Percentiles rank a stretch among this genome's conserved stretches.
Evolutionary conservation across 2,797 vertebrate species (phyloP).

Genomic region (Pseudochaenichthys georgianus): DNA sequence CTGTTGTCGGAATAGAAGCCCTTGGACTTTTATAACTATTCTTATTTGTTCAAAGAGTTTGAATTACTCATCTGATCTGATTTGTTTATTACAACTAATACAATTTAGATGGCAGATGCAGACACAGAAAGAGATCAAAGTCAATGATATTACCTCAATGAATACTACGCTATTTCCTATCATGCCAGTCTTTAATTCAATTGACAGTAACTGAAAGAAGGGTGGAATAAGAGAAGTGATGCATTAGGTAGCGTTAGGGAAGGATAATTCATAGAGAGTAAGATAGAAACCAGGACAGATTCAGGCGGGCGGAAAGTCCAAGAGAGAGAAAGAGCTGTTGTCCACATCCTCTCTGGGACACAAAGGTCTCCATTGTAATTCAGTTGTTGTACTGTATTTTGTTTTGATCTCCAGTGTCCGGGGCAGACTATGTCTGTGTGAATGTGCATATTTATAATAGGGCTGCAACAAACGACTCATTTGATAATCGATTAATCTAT

Average conservation of each 20-base stretch:
- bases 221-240: neutral
- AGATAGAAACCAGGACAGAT: slow-evolving; percentile 17
- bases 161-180: slow-evolving; percentile 2
- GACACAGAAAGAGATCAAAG: slow-evolving; percentile 3
- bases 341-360: slow-evolving; percentile 53
- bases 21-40: neutral
- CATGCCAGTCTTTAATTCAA: slow-evolving; percentile 23
- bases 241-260: slow-evolving; percentile 8
- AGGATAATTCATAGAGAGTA: neutral
- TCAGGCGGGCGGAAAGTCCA: slow-evolving; percentile 8
- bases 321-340: slow-evolving; percentile 37
- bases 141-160: neutral
- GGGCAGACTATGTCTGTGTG: slow-evolving; percentile 38
- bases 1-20: slow-evolving; percentile 7
- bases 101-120: neutral
- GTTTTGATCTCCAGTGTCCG: slow-evolving; percentile 59
- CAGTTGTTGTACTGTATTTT: slow-evolving; percentile 50
- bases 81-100: slow-evolving; percentile 3
- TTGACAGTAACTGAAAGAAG: slow-evolving; percentile 9
- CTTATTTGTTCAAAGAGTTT: slow-evolving; percentile 16
- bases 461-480: too few species aligned
- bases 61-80: neutral
- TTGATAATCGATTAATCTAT: too few species aligned
- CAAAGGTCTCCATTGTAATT: slow-evolving; percentile 70
- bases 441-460: neutral